Base-by-base conservation (phyloP, 2,888 invertebrate genomes). In the Alentia gelatinosa region DNA sequence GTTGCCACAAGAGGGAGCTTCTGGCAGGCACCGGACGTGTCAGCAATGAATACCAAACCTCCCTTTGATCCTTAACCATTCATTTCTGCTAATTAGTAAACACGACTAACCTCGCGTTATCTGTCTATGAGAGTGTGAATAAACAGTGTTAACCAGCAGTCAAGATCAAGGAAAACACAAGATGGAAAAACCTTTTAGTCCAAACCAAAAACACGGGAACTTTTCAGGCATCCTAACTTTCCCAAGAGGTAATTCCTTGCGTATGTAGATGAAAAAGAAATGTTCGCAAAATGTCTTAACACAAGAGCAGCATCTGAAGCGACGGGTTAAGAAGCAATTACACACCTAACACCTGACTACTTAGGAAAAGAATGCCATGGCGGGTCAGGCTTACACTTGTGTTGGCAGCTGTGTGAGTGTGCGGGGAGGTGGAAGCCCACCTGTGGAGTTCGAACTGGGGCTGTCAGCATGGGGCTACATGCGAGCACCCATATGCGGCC, bases 291-390 rank as follows among this genome's bases (percentile, higher is more conserved):
- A 79, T 19, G 26, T 12, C 37, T 35, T 35, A 37, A 39, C 79
- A 79, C 79, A 35, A 79, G 37, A 79, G 79, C n/a, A 26, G 39
- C 1, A 4, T 35, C 23, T 79, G 79, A 15, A 79, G 39, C 39
- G 35, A 39, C 39, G 35, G 86, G 86, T 47, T 86, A 86, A 86
- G 86, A 26, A 86, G 47, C 86, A 86, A 86, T 86, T 86, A 86
- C 42, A 86, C 50, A 47, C 86, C 47, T 50, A 42, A 86, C 86
- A 86, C 86, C 86, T 86, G 86, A 50, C 47, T 47, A 86, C 47
- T 47, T 86, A 47, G 86, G 86, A 5, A 0, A 47, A 86, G 86
- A 86, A 86, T 86, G 86, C 86, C 42, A 42, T 47, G n/a, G 7
- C 50, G n/a, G 33, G 42, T 30, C 47, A 12, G 86, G n/a, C 86